These are phyloP conservation scores for Eumeta japonica DNA, from an alignment of 1,140 invertebrate genomes.

Conservation along the genomic window DNA sequence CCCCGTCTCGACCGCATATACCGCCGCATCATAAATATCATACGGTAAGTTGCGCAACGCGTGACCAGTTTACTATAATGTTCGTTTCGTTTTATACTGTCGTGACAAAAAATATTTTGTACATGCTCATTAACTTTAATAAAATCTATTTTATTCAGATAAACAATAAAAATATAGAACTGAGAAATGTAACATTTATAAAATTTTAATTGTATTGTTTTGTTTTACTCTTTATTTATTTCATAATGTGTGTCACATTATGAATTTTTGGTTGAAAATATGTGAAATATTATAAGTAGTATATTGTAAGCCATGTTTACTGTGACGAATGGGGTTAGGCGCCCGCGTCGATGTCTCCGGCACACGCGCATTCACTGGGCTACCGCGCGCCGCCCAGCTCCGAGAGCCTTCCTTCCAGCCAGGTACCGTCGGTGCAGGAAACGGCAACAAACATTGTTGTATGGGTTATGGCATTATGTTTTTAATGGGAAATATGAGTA, in stretches of 20 bases:
- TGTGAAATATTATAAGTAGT: not conserved
- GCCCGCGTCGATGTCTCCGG: constrained; percentile 84
- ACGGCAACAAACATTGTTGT: no score
- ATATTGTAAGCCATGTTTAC: not conserved
- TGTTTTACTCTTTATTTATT: no score
- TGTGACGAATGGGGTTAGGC: constrained; percentile 63
- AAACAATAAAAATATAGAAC: no score
- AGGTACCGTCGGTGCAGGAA: constrained; percentile 61
- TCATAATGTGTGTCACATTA: no score
- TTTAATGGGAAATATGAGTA: not conserved
- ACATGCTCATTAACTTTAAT: no score
- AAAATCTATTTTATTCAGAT: no score
- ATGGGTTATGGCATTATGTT: no score
- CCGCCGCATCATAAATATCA: constrained; percentile 55
- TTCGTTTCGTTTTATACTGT: no score
- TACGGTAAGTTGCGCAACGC: constrained; percentile 28
- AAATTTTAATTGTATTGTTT: not conserved
- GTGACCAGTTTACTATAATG: no score
- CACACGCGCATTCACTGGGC: constrained; percentile 76
- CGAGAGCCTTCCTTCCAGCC: constrained; percentile 76
- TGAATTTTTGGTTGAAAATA: no score
- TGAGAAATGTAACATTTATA: not conserved
- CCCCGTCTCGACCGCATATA: constrained; percentile 29
- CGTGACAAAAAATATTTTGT: no score
- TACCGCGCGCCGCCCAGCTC: constrained; percentile 58